phyloP scores from a whole-genome alignment of 2,888 invertebrate species.

The Bombylius discolor region DNA sequence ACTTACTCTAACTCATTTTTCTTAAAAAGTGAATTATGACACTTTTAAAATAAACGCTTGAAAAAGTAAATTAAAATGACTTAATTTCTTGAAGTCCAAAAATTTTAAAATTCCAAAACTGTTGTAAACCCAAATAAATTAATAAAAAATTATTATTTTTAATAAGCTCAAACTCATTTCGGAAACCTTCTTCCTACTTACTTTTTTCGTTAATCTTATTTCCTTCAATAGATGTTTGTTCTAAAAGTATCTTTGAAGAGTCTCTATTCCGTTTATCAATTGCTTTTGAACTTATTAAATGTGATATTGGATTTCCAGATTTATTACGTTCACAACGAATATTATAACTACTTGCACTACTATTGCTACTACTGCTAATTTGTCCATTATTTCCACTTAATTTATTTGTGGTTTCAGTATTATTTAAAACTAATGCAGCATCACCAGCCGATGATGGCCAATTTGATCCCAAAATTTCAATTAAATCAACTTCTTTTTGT shows the following conservation, averaged over 20 bases:
- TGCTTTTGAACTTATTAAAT: conserved; percentile 32
- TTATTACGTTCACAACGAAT: conserved; percentile 39
- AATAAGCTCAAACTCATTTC: neutral
- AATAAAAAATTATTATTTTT: neutral
- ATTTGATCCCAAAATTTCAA: conserved; percentile 27
- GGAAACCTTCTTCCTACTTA: too few species aligned
- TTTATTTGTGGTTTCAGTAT: conserved; percentile 14
- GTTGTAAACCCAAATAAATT: too few species aligned
- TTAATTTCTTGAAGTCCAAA: too few species aligned
- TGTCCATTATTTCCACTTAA: conserved; percentile 9
- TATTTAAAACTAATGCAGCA: conserved; percentile 28
- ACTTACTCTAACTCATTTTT: too few species aligned
- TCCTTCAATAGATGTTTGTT: neutral
- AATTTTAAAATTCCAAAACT: too few species aligned
- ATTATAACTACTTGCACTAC: conserved; percentile 17
- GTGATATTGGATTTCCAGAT: conserved; percentile 46
- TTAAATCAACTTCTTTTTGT: conserved; percentile 27
- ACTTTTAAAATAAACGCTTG: too few species aligned
- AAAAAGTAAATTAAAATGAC: too few species aligned
- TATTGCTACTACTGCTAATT: conserved; percentile 17
- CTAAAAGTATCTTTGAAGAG: neutral
- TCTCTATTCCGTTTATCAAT: conserved; percentile 14
- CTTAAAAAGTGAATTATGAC: too few species aligned
- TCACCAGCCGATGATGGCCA: conserved; percentile 33
- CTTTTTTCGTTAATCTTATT: conserved; percentile 6